These are phyloP conservation scores for Huso huso DNA, from an alignment of 2,797 vertebrate genomes.

Conservation along the genomic window DNA sequence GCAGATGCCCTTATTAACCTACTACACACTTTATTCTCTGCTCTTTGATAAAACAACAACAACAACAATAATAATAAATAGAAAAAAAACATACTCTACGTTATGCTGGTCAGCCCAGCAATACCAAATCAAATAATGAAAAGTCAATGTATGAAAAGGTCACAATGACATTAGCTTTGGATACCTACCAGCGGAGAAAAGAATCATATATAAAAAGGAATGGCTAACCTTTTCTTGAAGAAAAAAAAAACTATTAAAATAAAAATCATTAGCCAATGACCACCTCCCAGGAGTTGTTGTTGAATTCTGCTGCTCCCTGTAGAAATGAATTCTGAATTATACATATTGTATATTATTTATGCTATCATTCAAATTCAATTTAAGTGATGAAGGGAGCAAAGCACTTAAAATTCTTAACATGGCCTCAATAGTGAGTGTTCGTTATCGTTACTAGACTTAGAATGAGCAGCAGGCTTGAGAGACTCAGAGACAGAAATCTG, in stretches of 20 bases:
- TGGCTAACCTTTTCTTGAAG: neutral
- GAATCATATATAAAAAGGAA: neutral
- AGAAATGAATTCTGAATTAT: conserved; percentile 12
- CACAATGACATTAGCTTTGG: neutral
- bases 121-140: neutral
- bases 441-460: neutral
- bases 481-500: too few relatives aligned
- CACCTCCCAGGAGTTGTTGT: neutral
- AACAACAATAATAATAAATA: too few relatives aligned
- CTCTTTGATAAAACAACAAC: neutral
- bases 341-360: conserved; percentile 23
- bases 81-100: neutral
- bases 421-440: neutral
- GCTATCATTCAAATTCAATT: conserved; percentile 17
- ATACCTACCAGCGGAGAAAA: neutral
- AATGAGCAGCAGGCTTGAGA: neutral
- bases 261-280: neutral
- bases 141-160: neutral
- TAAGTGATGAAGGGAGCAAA: conserved; percentile 6
- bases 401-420: neutral
- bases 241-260: too few relatives aligned
- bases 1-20: neutral
- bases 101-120: neutral
- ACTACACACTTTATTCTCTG: neutral
- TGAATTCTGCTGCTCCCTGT: conserved; percentile 8